These are phyloP conservation scores for Schizaphis graminum DNA, from an alignment of 2,888 invertebrate species.

Conservation along the genomic window DNA sequence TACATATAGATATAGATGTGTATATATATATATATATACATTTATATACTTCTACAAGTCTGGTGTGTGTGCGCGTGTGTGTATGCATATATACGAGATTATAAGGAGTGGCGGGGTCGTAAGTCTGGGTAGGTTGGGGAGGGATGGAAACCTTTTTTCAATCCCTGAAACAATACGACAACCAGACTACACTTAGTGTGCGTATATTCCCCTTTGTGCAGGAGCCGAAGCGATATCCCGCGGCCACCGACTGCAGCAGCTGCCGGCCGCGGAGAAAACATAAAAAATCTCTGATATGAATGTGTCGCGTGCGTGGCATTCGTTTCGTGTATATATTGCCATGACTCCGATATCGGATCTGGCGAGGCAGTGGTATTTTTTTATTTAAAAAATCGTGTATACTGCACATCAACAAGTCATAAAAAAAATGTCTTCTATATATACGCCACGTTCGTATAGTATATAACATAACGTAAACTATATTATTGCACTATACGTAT, in stretches of 20 bases:
- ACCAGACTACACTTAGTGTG: background rate
- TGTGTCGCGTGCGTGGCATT: background rate
- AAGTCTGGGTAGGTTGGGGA: background rate
- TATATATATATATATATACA: background rate
- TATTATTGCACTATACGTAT: background rate
- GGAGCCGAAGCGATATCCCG: conserved; percentile 19
- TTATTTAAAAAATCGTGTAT: background rate
- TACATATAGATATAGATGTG: background rate
- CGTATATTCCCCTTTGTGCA: background rate
- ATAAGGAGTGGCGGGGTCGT: background rate
- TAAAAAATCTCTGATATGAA: conserved; percentile 1
- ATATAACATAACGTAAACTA: conserved; percentile 8
- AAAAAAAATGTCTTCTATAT: background rate
- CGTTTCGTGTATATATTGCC: background rate
- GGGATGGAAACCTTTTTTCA: conserved; percentile 6
- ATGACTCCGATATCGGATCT: background rate
- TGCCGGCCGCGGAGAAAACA: conserved; percentile 8
- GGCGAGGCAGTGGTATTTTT: background rate
- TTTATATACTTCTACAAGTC: background rate
- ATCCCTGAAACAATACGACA: conserved; percentile 32
- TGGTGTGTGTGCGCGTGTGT: too few species aligned
- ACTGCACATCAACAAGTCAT: conserved; percentile 26
- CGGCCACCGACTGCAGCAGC: background rate
- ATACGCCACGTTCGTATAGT: background rate
- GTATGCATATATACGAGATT: background rate